phyloP scores from a whole-genome alignment of 2,113 vertebrate species.

The Triplophysa tibetana region DNA sequence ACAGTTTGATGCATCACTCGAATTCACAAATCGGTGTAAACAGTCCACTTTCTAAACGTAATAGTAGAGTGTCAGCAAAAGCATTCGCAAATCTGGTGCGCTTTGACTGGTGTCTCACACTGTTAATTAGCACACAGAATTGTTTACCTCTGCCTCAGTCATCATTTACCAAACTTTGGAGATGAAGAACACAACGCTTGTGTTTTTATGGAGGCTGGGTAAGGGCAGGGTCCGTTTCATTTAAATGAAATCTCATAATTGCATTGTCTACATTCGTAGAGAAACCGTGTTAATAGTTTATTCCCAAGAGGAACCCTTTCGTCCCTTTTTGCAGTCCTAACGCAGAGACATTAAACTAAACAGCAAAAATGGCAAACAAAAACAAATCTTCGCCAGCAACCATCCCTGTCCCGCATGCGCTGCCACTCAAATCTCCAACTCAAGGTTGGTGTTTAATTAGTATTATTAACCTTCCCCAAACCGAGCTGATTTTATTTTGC shows the following conservation, averaged over 20 bases:
- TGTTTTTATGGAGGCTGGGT: neutral
- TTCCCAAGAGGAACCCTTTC: neutral
- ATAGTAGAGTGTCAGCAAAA: neutral
- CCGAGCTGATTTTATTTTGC: slow-evolving; percentile 57
- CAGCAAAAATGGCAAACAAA: slow-evolving; percentile 26
- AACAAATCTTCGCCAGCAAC: slow-evolving; percentile 43
- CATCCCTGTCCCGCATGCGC: slow-evolving; percentile 24
- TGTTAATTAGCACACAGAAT: slow-evolving; percentile 3
- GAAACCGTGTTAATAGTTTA: neutral
- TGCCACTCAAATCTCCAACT: slow-evolving; percentile 45
- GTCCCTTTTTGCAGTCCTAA: slow-evolving; percentile 8
- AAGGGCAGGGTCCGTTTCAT: neutral
- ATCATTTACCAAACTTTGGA: neutral
- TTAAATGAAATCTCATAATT: slow-evolving; percentile 19
- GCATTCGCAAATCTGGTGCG: neutral
- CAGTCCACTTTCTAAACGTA: neutral
- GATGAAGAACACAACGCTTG: neutral
- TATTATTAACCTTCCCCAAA: slow-evolving; percentile 68
- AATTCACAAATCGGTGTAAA: neutral
- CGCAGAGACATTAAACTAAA: neutral
- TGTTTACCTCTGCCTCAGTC: slow-evolving; percentile 2
- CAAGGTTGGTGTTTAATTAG: slow-evolving; percentile 61
- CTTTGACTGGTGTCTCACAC: neutral
- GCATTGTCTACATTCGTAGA: neutral
- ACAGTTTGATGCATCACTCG: neutral